phyloP scores from a whole-genome alignment of 2,113 vertebrate species.

The Numenius arquata region DNA sequence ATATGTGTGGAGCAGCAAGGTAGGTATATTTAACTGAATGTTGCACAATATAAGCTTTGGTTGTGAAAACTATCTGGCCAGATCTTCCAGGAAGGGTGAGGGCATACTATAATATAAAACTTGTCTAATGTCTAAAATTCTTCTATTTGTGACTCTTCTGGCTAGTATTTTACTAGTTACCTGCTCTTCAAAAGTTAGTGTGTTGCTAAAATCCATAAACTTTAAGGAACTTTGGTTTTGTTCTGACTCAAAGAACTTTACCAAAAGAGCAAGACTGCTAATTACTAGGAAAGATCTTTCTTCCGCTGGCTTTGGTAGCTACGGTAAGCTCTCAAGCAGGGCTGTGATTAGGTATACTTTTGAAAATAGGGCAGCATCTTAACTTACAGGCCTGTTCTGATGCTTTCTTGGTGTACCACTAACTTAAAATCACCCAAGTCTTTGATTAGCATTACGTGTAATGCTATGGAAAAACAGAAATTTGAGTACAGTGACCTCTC shows the following conservation, averaged over 20 bases:
- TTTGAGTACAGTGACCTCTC: neutral
- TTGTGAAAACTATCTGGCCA: neutral
- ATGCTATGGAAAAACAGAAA: neutral
- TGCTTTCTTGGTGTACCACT: neutral
- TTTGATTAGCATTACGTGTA: neutral
- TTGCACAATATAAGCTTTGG: neutral
- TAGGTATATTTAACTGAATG: neutral
- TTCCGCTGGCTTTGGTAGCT: neutral
- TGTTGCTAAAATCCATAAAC: neutral
- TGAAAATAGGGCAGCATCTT: neutral
- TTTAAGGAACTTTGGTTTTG: neutral
- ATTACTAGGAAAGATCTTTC: neutral
- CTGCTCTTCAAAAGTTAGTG: neutral
- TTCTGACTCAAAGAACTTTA: neutral
- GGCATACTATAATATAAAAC: neutral
- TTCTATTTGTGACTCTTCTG: neutral
- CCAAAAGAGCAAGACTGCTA: neutral
- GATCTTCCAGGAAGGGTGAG: neutral
- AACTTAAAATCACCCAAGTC: neutral
- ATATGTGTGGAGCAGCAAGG: conserved; percentile 99
- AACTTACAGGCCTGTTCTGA: neutral
- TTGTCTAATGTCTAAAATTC: neutral
- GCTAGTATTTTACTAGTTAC: neutral
- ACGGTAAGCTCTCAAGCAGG: neutral
- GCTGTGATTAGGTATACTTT: neutral